Conservation (phyloP, 1,140 invertebrate species). For the Pseudomyrmex pallidus region DNA sequence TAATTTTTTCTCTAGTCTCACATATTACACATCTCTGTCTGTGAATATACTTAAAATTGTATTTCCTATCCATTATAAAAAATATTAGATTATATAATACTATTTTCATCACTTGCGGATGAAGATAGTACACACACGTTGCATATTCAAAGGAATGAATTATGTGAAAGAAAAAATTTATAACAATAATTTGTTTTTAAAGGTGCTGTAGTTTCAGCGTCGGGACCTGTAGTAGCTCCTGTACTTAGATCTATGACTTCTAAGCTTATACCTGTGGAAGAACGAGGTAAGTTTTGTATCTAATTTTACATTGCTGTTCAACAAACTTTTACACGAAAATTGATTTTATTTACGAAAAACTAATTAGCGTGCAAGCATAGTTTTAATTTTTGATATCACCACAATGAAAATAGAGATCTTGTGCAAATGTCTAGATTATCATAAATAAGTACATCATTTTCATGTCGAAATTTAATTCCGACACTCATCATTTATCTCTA, state of each 20-base stretch:
- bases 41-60: too few species aligned
- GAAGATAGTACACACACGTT: background rate
- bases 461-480: background rate
- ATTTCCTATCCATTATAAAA: background rate
- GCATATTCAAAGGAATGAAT: background rate
- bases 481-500: background rate
- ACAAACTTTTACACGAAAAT: too few species aligned
- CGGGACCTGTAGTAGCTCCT: constrained; percentile 91
- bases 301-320: background rate
- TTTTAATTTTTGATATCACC: background rate
- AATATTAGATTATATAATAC: background rate
- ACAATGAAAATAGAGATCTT: background rate
- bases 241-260: constrained; percentile 91
- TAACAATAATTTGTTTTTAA: constrained; percentile 42
- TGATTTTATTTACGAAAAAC: too few species aligned
- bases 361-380: background rate
- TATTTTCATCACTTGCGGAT: too few species aligned
- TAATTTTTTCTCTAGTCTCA: background rate
- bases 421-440: background rate
- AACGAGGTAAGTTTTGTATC: constrained; percentile 86
- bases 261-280: constrained; percentile 88
- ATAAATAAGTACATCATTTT: background rate
- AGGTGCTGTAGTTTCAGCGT: constrained; percentile 88
- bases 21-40: background rate
- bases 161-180: background rate